Conservation (phyloP, 2,888 invertebrate genomes). For the Oxycera nigricornis region DNA sequence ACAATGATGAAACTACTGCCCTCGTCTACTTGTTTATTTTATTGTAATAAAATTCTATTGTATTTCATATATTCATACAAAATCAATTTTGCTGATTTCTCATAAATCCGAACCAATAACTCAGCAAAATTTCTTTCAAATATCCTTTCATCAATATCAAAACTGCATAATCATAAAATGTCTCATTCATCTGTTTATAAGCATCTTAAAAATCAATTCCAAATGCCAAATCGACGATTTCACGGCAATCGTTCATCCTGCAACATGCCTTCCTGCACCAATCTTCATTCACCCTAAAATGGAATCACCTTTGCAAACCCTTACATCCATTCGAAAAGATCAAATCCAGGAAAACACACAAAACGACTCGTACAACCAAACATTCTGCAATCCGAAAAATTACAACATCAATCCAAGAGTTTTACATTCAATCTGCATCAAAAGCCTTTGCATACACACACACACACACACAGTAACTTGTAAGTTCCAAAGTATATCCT, state of each 20-base stretch:
- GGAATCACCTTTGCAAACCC: neutral
- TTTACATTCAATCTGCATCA: neutral
- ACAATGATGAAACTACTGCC: too few species aligned
- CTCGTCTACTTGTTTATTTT: too few species aligned
- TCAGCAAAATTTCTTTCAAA: neutral
- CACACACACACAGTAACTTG: neutral
- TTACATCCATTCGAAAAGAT: neutral
- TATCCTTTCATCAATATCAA: neutral
- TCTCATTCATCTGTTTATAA: neutral
- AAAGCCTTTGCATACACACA: neutral
- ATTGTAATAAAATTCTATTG: too few species aligned
- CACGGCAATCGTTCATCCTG: neutral
- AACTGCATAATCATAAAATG: neutral
- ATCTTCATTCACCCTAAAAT: neutral
- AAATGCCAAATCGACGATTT: neutral
- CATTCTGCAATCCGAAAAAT: neutral
- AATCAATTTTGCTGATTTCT: too few species aligned
- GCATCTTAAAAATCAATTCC: neutral
- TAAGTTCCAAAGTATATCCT: neutral
- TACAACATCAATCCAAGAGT: conserved; percentile 3
- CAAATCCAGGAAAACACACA: neutral
- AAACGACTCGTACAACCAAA: neutral
- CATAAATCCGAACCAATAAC: neutral
- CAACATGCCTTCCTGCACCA: neutral
- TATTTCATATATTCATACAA: too few species aligned